Evolutionary conservation across 2,113 vertebrate species (phyloP), one percentile per base, ranked within the genome.

Genomic region (Columba livia): DNA sequence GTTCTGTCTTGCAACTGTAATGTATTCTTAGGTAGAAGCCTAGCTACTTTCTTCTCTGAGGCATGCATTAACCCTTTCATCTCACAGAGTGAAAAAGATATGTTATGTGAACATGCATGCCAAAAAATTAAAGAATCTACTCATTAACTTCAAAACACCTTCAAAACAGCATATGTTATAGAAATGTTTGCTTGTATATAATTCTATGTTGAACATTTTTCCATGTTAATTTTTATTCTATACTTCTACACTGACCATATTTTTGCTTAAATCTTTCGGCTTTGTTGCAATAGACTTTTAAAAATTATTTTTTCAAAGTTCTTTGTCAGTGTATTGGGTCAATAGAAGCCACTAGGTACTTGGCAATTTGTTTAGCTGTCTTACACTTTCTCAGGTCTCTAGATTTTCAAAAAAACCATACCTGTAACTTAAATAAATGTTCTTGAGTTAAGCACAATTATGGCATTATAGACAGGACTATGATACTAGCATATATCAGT

Each of bases 131-230:
- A 82, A 82, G 7, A 25, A 34, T 44, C 42, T 15, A 31, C 36
- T 14, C 19, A 28, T 57, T 56, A 54, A 21, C 5, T 70, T 64
- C 20, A 54, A 77, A 75, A 57, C 24, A 67, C 26, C 19, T 34
- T 86, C 19, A 44, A 64, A 84, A 12, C 4, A 56, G 6, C 1
- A 1, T 67, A 25, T 16, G 1, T 36, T 70, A 25, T 12, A 64
- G n/a, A 79, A 84, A 84, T 24, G 42, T 40, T 51, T 80, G 23
- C 10, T 26, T 26, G 7, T 24, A 47, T 36, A 16, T 50, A 58
- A 58, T 32, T 89, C 25, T 73, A 69, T 42, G 56, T 3, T 75
- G 11, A 62, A 5, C 7, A 48, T 0, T 0, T 86, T 86, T 50
- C 44, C 31, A 24, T 57, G 1, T 9, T 29, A 48, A 25, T 16